phyloP scores from a whole-genome alignment of 2,888 invertebrate species.

The Drosophila fulvimacula region DNA sequence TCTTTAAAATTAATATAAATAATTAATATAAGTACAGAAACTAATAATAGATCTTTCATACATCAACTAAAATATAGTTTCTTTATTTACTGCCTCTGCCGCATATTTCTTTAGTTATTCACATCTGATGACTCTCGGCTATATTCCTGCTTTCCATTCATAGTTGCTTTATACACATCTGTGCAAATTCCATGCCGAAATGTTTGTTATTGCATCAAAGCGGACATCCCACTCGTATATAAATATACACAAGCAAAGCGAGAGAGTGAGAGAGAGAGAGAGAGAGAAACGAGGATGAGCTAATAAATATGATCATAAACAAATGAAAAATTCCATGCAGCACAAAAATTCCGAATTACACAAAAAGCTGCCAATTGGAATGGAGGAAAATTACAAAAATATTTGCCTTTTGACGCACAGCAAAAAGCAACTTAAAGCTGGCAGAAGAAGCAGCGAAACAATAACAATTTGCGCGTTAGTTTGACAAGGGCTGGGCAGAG shows the following conservation, averaged over 20 bases:
- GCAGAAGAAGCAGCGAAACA: slow-evolving; percentile 6
- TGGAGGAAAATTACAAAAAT: slow-evolving; percentile 61
- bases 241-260: background rate
- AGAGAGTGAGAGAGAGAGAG: background rate
- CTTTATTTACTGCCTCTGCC: background rate
- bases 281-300: background rate
- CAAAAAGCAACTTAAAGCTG: slow-evolving; percentile 29
- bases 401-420: slow-evolving; percentile 52
- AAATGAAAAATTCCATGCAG: slow-evolving; percentile 52
- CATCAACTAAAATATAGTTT: background rate
- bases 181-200: background rate
- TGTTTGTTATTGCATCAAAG: slow-evolving; percentile 39
- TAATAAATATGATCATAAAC: slow-evolving; percentile 34
- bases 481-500: background rate
- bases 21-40: too few species aligned
- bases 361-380: slow-evolving; percentile 42
- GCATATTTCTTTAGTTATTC: slow-evolving; percentile 2
- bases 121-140: background rate
- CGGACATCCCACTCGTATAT: slow-evolving; percentile 33
- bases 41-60: background rate
- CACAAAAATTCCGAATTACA: slow-evolving; percentile 60
- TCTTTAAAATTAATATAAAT: background rate
- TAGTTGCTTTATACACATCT: background rate
- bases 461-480: slow-evolving; percentile 22
- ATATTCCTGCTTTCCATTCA: background rate